Percentiles rank a stretch among this genome's conserved stretches.
Evolutionary conservation across 2,888 invertebrate genomes (phyloP).

Genomic region (Sinopyrophorus schimmeli): DNA sequence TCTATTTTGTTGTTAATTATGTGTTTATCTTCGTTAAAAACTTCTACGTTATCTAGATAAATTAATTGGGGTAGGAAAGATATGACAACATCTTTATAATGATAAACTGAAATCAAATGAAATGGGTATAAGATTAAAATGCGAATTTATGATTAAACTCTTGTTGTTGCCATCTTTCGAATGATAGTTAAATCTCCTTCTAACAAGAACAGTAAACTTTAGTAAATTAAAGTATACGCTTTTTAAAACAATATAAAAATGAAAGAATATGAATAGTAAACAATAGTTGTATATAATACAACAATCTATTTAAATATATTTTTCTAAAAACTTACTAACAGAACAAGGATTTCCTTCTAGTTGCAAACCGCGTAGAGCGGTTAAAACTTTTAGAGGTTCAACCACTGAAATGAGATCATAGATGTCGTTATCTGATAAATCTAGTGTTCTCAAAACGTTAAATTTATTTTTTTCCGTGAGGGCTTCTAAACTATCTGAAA

Average conservation of each 20-base stretch:
- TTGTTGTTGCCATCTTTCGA: too few species aligned
- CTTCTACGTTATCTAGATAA: conserved; percentile 59
- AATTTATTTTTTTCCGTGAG: too few species aligned
- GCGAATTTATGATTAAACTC: too few species aligned
- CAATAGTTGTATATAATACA: too few species aligned
- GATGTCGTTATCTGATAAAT: conserved; percentile 65
- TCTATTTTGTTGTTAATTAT: conserved; percentile 40
- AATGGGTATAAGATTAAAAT: too few species aligned
- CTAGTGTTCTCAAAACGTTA: conserved; percentile 44
- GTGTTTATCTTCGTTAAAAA: conserved; percentile 48
- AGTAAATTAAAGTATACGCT: too few species aligned
- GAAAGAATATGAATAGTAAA: too few species aligned
- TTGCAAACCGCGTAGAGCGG: conserved; percentile 54
- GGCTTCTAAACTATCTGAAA: too few species aligned
- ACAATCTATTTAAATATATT: not conserved
- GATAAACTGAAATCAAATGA: too few species aligned
- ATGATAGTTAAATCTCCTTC: too few species aligned
- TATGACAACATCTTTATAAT: conserved; percentile 57
- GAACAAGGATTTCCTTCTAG: conserved; percentile 65
- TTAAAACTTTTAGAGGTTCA: conserved; percentile 50
- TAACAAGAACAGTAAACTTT: too few species aligned
- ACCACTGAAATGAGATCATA: conserved; percentile 56
- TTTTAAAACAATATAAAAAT: too few species aligned
- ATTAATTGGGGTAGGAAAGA: conserved; percentile 53
- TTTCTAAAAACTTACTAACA: conserved; percentile 48